A percentile compares a stretch with the other conserved stretches of the same genome.
phyloP scores from a whole-genome alignment of 1,140 invertebrate genomes.

The Vollenhovia emeryi region DNA sequence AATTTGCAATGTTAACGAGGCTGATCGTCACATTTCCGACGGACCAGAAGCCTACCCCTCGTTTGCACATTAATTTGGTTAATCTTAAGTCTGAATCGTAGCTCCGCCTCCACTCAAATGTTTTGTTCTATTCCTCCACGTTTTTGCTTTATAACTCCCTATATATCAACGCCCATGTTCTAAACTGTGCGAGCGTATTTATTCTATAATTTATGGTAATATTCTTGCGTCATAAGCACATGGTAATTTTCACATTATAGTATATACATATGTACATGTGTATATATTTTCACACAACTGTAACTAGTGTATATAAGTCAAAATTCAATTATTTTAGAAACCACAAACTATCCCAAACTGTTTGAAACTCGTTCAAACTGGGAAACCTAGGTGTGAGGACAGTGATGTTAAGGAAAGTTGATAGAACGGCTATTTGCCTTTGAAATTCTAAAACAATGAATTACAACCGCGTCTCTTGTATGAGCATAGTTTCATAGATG shows the following conservation, averaged over 20 bases:
- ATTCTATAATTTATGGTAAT: not conserved
- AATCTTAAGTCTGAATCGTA: slow-evolving; percentile 13
- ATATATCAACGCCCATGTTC: not conserved
- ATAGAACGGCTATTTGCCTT: slow-evolving; percentile 47
- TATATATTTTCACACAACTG: not conserved
- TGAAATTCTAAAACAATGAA: slow-evolving; percentile 45
- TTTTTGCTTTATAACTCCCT: not conserved
- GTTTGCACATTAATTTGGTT: slow-evolving; percentile 67
- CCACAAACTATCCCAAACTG: slow-evolving; percentile 26
- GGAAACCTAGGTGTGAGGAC: slow-evolving; percentile 5
- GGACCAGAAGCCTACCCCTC: slow-evolving; percentile 46
- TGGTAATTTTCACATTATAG: not conserved
- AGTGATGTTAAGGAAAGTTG: slow-evolving; percentile 50
- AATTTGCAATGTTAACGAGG: slow-evolving; percentile 78
- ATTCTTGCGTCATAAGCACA: not conserved
- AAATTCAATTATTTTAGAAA: slow-evolving; percentile 48
- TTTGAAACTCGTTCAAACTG: slow-evolving; percentile 16
- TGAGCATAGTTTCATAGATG: not conserved
- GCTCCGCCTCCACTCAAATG: not conserved
- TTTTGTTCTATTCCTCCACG: not conserved
- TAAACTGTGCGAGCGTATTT: not conserved
- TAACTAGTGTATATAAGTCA: not conserved
- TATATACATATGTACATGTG: not conserved
- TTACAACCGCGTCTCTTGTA: slow-evolving; percentile 4
- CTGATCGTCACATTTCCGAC: slow-evolving; percentile 64